A percentile compares a stretch with the other conserved stretches of the same genome.
These are phyloP conservation scores for Platycheirus rosarum DNA, from an alignment of 2,888 invertebrate genomes.

Conservation along the genomic window DNA sequence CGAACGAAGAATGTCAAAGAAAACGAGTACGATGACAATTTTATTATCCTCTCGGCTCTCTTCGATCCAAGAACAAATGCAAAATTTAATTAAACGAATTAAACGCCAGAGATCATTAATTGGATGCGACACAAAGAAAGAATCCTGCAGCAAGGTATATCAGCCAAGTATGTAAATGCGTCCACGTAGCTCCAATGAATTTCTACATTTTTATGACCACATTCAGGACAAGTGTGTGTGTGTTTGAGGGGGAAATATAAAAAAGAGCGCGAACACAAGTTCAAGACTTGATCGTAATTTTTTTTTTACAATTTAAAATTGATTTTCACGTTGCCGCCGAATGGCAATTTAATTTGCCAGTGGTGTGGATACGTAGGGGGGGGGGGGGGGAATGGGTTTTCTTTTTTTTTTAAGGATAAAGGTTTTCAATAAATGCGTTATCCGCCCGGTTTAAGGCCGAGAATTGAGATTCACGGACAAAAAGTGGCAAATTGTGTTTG, in stretches of 20 bases:
- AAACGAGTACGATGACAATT: slow-evolving; percentile 62
- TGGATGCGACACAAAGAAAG: slow-evolving; percentile 47
- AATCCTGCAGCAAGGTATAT: slow-evolving; percentile 19
- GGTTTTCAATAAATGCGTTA: slow-evolving; percentile 21
- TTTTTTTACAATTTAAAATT: slow-evolving; percentile 53
- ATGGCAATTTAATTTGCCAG: slow-evolving; percentile 51
- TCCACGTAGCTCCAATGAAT: slow-evolving; percentile 30
- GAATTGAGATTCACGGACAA: slow-evolving; percentile 17
- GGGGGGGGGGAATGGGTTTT: no score
- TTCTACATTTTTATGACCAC: slow-evolving; percentile 54
- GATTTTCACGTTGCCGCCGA: slow-evolving; percentile 45
- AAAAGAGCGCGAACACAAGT: slow-evolving; percentile 32
- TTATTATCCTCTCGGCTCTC: slow-evolving; percentile 57
- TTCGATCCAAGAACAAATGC: slow-evolving; percentile 46
- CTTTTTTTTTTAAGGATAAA: slow-evolving; percentile 17
- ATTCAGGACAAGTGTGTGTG: slow-evolving; percentile 4
- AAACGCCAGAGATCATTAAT: slow-evolving; percentile 63
- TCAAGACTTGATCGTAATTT: slow-evolving; percentile 53
- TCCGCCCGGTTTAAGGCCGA: slow-evolving; percentile 21
- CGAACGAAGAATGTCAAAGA: slow-evolving; percentile 40
- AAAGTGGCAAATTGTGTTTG: slow-evolving; percentile 47
- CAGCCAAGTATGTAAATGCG: slow-evolving; percentile 17
- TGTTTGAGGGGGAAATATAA: slow-evolving; percentile 10
- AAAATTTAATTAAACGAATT: slow-evolving; percentile 73
- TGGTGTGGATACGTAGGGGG: no score